phyloP scores from a whole-genome alignment of 2,888 invertebrate genomes.

The Steinernema carpocapsae region DNA sequence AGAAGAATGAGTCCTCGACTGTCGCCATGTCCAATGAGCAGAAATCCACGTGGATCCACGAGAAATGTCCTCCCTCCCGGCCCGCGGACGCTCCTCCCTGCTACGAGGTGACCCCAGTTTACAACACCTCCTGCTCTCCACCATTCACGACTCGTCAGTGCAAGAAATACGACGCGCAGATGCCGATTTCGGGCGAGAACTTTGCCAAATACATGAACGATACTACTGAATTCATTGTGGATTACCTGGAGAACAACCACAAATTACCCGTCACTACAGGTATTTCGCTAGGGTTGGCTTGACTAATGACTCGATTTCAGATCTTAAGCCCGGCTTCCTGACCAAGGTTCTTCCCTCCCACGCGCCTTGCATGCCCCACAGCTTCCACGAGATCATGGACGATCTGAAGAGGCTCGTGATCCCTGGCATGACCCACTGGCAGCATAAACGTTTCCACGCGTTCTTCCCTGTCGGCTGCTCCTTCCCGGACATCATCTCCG shows the following conservation, averaged over 20 bases:
- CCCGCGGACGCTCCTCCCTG: too few relatives aligned
- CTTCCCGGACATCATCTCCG: conserved; percentile 91
- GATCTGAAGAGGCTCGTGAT: conserved; percentile 85
- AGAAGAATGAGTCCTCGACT: too few relatives aligned
- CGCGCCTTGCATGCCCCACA: conserved; percentile 81
- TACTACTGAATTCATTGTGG: conserved; percentile 83
- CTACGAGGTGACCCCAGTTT: too few relatives aligned
- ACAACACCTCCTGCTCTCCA: too few relatives aligned
- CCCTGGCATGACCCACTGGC: conserved; percentile 88
- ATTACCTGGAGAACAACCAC: conserved; percentile 83
- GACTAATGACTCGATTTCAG: conserved; percentile 28
- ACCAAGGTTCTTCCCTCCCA: conserved; percentile 79
- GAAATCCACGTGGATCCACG: too few relatives aligned
- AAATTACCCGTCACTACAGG: conserved; percentile 84
- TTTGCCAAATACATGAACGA: conserved; percentile 72
- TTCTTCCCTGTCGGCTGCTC: conserved; percentile 96
- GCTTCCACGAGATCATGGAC: conserved; percentile 82
- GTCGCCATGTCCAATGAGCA: too few relatives aligned
- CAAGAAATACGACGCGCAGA: neutral
- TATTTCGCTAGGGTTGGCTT: neutral
- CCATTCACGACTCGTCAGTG: too few relatives aligned
- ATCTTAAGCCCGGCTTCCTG: conserved; percentile 81
- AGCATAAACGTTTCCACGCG: conserved; percentile 95
- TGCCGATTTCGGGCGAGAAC: conserved; percentile 40
- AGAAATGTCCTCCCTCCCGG: too few relatives aligned